phyloP scores from a whole-genome alignment of 2,113 vertebrate species.

The Lagopus leucura region DNA sequence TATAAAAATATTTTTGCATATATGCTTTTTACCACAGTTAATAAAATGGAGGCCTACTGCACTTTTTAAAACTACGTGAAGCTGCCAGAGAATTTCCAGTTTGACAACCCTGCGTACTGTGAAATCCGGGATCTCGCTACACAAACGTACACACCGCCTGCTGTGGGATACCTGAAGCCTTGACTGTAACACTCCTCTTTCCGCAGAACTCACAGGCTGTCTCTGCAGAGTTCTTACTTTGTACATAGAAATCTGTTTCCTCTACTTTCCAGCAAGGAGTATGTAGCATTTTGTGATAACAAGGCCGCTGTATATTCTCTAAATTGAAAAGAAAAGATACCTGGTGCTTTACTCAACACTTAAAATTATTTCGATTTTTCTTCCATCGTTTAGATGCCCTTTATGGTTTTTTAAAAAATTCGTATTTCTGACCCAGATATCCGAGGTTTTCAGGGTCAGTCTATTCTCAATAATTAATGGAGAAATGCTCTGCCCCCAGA shows the following conservation, averaged over 20 bases:
- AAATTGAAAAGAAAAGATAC: conserved; percentile 10
- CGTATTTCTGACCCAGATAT: neutral
- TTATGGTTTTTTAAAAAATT: neutral
- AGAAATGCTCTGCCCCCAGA: neutral
- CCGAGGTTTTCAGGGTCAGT: neutral
- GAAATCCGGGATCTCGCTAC: conserved; percentile 70
- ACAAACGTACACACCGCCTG: conserved; percentile 62
- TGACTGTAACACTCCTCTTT: conserved; percentile 58
- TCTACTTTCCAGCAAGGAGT: conserved; percentile 51
- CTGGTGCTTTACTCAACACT: conserved; percentile 44
- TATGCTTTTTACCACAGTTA: conserved; percentile 71
- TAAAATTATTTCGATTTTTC: conserved; percentile 15
- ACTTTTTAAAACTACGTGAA: conserved; percentile 71
- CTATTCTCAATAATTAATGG: conserved; percentile 6
- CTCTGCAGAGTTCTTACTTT: conserved; percentile 49
- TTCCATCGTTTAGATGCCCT: conserved; percentile 9
- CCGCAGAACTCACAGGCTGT: neutral
- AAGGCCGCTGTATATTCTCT: conserved; percentile 39
- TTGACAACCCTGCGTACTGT: conserved; percentile 69
- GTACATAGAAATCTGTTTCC: conserved; percentile 41
- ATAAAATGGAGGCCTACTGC: conserved; percentile 69
- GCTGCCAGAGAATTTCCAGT: conserved; percentile 74
- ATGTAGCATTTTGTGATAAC: conserved; percentile 35
- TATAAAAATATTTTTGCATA: conserved; percentile 72
- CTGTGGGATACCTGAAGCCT: conserved; percentile 73